Conservation (phyloP, 53 echinoderm and acorn worm species). For the Patiria pectinifera region DNA sequence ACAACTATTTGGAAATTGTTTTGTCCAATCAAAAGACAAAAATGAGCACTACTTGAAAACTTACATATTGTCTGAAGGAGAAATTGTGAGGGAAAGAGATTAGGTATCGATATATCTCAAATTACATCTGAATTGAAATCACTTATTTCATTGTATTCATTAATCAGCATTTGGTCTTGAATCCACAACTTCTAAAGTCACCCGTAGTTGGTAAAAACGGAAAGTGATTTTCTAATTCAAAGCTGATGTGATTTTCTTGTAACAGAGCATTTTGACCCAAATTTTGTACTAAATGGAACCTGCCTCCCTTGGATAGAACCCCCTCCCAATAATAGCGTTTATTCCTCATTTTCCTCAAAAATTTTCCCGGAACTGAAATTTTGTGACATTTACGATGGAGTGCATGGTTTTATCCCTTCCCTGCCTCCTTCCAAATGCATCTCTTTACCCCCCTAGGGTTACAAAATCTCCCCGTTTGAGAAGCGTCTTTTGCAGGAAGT, state of each 20-base stretch:
- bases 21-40: no score
- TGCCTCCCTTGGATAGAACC: neutral
- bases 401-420: slow-evolving; percentile 41
- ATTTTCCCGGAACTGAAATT: neutral
- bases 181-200: neutral
- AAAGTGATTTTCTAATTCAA: neutral
- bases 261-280: slow-evolving; percentile 4
- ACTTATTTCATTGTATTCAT: neutral
- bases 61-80: neutral
- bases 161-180: neutral
- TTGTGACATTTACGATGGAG: slow-evolving; percentile 12
- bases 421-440: slow-evolving; percentile 1
- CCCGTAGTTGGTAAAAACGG: neutral
- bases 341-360: neutral
- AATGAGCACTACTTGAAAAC: neutral
- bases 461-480: slow-evolving; percentile 88
- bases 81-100: neutral
- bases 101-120: neutral
- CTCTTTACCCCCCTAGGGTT: slow-evolving; percentile 45
- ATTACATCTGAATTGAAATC: neutral
- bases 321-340: neutral
- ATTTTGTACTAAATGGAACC: slow-evolving; percentile 8
- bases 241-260: neutral
- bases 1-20: no score
- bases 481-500: slow-evolving; percentile 86